phyloP scores from a whole-genome alignment of 2,113 vertebrate genomes.

The Rhipidura dahli region DNA sequence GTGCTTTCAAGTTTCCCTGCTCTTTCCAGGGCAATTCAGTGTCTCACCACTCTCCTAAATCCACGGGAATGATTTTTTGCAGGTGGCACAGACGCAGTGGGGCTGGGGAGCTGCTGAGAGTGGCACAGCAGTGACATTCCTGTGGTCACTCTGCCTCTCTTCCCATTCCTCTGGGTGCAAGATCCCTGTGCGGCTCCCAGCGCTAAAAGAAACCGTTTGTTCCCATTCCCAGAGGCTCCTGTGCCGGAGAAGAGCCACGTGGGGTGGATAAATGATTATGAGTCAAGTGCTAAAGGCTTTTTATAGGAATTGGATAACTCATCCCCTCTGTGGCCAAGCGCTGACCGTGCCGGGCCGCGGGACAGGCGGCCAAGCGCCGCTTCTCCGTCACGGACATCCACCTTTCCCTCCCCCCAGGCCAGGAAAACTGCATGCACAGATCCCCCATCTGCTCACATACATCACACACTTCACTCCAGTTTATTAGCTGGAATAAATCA shows the following conservation, averaged over 20 bases:
- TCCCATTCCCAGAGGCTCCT: background rate
- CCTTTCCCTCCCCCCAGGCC: background rate
- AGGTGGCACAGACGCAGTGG: background rate
- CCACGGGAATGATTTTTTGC: background rate
- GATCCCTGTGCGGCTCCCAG: background rate
- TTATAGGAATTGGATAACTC: background rate
- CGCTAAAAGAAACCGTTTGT: background rate
- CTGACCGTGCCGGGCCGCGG: background rate
- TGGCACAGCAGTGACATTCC: background rate
- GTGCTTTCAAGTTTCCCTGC: background rate
- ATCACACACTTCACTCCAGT: slow-evolving; percentile 90
- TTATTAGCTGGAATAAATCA: slow-evolving; percentile 96
- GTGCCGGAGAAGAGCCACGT: background rate
- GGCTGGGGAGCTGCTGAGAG: background rate
- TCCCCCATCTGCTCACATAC: slow-evolving; percentile 88
- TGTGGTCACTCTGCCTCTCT: background rate
- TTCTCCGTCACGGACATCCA: background rate
- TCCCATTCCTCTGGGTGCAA: background rate
- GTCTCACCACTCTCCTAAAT: background rate
- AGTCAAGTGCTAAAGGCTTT: background rate
- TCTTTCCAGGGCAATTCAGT: background rate
- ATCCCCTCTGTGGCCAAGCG: background rate
- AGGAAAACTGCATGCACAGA: slow-evolving; percentile 71
- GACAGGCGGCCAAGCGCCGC: background rate
- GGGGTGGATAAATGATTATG: background rate